Percentiles rank a stretch among this genome's conserved stretches.
Conservation (phyloP, 2,113 vertebrate species). For the Euleptes europaea region DNA sequence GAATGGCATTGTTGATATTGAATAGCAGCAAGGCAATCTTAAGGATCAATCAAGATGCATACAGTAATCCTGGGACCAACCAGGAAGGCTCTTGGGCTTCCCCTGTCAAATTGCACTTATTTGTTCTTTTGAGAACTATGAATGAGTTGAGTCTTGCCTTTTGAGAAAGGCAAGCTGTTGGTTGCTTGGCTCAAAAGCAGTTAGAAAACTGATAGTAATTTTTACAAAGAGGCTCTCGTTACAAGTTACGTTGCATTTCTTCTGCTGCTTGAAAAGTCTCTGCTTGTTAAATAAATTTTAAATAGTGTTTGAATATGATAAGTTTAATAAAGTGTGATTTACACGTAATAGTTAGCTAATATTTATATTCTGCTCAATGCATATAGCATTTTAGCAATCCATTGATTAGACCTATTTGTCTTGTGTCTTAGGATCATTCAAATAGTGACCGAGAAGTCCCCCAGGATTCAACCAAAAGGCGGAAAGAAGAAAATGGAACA, state of each 20-base stretch:
- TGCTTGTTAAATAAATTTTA: background rate
- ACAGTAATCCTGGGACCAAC: too few species aligned
- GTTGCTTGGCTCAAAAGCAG: background rate
- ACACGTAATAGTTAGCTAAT: too few species aligned
- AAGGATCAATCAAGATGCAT: too few species aligned
- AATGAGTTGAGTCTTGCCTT: too few species aligned
- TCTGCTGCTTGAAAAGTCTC: background rate
- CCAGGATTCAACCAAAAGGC: constrained; percentile 83
- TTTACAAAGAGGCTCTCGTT: too few species aligned
- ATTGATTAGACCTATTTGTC: constrained; percentile 25
- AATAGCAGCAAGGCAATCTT: too few species aligned
- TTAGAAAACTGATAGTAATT: background rate
- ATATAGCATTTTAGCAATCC: background rate
- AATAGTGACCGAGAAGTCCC: constrained; percentile 86
- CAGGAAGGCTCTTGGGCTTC: too few species aligned
- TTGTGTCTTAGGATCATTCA: constrained; percentile 84
- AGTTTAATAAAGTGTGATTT: constrained; percentile 11
- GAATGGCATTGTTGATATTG: too few species aligned
- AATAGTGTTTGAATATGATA: background rate
- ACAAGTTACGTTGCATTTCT: background rate
- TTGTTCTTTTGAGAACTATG: too few species aligned
- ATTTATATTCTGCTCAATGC: background rate
- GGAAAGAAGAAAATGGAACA: constrained; percentile 91
- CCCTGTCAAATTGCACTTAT: too few species aligned
- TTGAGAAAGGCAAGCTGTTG: too few species aligned